A percentile compares a stretch with the other conserved stretches of the same genome.
Conservation (phyloP, 2,888 invertebrate species). For the Entomobrya multifasciata region DNA sequence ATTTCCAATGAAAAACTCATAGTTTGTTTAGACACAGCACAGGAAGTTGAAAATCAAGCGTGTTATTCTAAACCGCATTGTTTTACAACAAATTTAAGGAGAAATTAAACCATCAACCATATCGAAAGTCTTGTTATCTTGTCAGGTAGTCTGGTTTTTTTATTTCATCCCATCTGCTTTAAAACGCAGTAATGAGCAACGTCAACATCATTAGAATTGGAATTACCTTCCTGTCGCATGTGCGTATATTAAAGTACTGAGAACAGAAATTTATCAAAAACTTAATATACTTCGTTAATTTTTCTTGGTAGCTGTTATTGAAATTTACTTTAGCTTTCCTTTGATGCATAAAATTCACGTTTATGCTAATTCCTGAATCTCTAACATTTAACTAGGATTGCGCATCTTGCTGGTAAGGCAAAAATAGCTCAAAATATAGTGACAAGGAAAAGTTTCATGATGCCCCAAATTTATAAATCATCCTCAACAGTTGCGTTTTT, state of each 20-base stretch:
- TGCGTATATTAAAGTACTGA: background rate
- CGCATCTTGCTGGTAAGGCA: background rate
- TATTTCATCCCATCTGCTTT: background rate
- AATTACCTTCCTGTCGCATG: background rate
- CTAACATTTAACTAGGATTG: too few relatives aligned
- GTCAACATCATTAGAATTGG: background rate
- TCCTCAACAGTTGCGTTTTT: too few relatives aligned
- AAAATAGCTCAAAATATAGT: too few relatives aligned
- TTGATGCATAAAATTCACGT: background rate
- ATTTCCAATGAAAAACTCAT: background rate
- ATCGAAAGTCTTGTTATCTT: conserved; percentile 35
- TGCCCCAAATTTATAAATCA: too few relatives aligned
- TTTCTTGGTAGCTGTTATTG: background rate
- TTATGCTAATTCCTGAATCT: background rate
- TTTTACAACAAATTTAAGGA: conserved; percentile 20
- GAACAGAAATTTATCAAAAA: background rate
- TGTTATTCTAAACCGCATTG: background rate
- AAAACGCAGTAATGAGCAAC: conserved; percentile 10
- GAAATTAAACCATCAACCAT: conserved; percentile 10
- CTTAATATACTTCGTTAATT: background rate
- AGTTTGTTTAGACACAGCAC: background rate
- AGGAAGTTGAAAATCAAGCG: background rate
- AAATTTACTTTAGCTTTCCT: background rate
- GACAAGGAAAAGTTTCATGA: too few relatives aligned
- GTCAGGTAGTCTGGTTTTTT: background rate